Evolutionary conservation across 2,113 vertebrate species (phyloP), one percentile per base, ranked within the genome.

Genomic region (Psilopogon haemacephalus): DNA sequence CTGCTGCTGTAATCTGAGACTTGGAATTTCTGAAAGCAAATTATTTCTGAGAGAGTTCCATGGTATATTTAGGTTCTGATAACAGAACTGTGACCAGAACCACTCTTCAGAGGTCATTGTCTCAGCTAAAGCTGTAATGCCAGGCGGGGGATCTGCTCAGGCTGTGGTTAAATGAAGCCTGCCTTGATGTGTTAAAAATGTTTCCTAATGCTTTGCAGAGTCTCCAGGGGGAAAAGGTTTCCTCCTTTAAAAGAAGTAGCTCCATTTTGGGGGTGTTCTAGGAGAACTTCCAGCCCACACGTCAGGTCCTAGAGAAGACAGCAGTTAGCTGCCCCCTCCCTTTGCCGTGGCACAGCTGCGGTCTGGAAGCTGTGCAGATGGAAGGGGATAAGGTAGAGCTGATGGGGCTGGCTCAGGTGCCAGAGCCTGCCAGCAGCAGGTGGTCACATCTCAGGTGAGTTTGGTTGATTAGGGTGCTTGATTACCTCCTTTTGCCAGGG

Each of bases 31-130:
- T 44, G 78, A 55, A 89, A 86, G 74, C 77, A 70, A 82, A 76
- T 73, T 81, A 55, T 87, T 90, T 94, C 69, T 79, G 79, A 44
- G 71, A 40, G 70, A 42, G 55, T 89, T n/a, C 37, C 4, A 1
- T 33, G 58, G 56, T 94, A 84, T 93, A 94, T 95, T 96, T 93
- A 89, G 90, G 74, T 59, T 15, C 9, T 63, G 77, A 28, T 58
- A 65, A 58, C 21, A 40, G 23, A 8, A 33, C 84, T 46, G 33
- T 44, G 71, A 50, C 81, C 80, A 69, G 67, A 78, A 37, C 73
- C 54, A 58, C 35, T 88, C 58, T 59, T 21, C 13, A 44, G 58
- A 86, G 83, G 84, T 86, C 30, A 3, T 20, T 75, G 30, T 80
- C 4, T 68, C 54, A 48, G 62, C 58, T 50, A 38, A 8, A 10